Evolutionary conservation across 1,140 invertebrate species (phyloP).

Genomic region (Heliconius melpomene): DNA sequence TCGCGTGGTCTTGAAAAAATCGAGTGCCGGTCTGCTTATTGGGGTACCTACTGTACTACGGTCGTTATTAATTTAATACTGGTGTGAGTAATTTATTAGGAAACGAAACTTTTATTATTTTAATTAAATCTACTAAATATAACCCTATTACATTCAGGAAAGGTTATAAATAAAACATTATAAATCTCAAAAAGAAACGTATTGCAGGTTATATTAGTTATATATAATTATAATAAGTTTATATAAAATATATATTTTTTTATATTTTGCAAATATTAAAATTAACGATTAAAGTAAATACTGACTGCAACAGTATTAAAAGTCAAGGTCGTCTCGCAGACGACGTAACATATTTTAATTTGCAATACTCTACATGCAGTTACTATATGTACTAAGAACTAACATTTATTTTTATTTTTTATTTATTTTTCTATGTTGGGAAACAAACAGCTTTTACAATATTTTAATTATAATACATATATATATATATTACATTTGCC

Average conservation of each 20-base stretch:
- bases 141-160: no score
- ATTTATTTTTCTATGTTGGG: no score
- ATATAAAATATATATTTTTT: not conserved
- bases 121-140: not conserved
- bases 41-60: not conserved
- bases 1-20: constrained; percentile 29
- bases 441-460: no score
- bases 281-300: not conserved
- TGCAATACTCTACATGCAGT: not conserved
- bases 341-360: constrained; percentile 40
- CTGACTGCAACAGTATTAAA: constrained; percentile 23
- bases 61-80: not conserved
- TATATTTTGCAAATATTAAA: not conserved
- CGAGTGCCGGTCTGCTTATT: constrained; percentile 23
- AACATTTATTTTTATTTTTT: no score
- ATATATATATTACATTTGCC: no score
- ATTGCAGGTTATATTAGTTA: no score
- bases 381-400: not conserved
- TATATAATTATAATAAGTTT: no score
- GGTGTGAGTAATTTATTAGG: not conserved
- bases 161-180: no score
- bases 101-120: not conserved
- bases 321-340: constrained; percentile 51
- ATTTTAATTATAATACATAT: no score
- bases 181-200: no score